phyloP scores from a whole-genome alignment of 2,113 vertebrate genomes.

The Nycticryphes semicollaris region DNA sequence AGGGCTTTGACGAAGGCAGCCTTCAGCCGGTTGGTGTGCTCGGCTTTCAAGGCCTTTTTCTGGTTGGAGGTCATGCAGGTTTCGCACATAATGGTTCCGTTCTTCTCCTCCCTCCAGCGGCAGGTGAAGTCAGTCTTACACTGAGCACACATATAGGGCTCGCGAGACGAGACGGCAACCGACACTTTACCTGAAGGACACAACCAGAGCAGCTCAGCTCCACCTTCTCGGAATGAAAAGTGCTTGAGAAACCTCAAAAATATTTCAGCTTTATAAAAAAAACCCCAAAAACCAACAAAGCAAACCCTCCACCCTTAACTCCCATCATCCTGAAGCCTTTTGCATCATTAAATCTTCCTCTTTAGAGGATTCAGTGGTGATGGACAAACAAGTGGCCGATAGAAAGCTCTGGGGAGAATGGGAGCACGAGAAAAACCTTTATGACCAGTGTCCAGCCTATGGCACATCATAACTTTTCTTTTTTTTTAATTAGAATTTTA shows the following conservation, averaged over 20 bases:
- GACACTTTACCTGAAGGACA: slow-evolving; percentile 78
- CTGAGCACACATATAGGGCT: slow-evolving; percentile 91
- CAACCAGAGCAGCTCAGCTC: not conserved
- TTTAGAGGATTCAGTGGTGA: not conserved
- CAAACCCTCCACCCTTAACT: not conserved
- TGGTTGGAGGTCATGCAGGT: slow-evolving; percentile 96
- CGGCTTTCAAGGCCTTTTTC: slow-evolving; percentile 94
- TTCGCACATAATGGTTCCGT: slow-evolving; percentile 91
- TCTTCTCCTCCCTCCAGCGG: slow-evolving; percentile 96
- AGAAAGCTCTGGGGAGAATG: not conserved
- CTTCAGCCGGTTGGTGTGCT: slow-evolving; percentile 95
- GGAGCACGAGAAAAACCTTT: not conserved
- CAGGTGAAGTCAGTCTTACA: slow-evolving; percentile 99
- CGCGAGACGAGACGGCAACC: slow-evolving; percentile 74
- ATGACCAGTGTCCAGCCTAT: too few species aligned
- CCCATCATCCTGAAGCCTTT: not conserved
- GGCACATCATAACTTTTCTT: not conserved
- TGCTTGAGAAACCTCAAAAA: not conserved
- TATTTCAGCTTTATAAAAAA: not conserved
- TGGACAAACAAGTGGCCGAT: not conserved
- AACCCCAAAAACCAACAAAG: not conserved
- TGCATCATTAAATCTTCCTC: not conserved
- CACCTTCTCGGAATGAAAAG: fast-evolving
- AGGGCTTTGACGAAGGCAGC: slow-evolving; percentile 97
- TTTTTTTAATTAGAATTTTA: not conserved